Evolutionary conservation across 2,888 invertebrate genomes (phyloP).

Genomic region (Germaria angustata): DNA sequence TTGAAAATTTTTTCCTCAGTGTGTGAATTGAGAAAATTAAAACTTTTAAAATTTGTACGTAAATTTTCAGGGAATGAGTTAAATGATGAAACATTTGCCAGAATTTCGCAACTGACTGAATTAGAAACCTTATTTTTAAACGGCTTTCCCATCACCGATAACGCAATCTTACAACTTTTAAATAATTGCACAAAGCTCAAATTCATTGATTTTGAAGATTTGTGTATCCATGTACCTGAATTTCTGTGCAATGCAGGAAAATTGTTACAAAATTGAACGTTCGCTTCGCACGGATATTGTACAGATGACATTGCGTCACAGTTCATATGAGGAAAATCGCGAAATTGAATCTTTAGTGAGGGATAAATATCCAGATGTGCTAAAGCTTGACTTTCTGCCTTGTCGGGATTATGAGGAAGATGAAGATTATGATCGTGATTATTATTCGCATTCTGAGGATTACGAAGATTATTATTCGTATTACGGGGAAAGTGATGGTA

Average conservation of each 20-base stretch:
- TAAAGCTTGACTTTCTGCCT: too few species aligned
- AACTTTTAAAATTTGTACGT: background rate
- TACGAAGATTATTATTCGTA: too few species aligned
- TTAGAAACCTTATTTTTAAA: background rate
- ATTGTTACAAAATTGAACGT: background rate
- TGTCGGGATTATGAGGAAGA: too few species aligned
- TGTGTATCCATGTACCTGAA: background rate
- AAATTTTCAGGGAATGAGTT: too few species aligned
- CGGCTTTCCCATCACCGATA: background rate
- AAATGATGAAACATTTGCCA: background rate
- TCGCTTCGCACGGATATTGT: background rate
- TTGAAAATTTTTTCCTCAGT: background rate
- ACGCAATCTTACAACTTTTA: background rate
- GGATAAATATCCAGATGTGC: too few species aligned
- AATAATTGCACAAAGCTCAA: background rate
- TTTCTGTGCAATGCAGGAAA: background rate
- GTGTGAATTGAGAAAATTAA: slow-evolving; percentile 20
- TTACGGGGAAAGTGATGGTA: too few species aligned
- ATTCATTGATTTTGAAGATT: background rate
- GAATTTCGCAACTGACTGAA: background rate
- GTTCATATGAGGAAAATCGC: too few species aligned
- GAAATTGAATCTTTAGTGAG: too few species aligned
- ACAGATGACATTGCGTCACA: too few species aligned
- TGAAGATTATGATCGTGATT: too few species aligned
- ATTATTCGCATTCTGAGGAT: too few species aligned